phyloP scores from a whole-genome alignment of 2,797 vertebrate genomes.

The Bufotes viridis region DNA sequence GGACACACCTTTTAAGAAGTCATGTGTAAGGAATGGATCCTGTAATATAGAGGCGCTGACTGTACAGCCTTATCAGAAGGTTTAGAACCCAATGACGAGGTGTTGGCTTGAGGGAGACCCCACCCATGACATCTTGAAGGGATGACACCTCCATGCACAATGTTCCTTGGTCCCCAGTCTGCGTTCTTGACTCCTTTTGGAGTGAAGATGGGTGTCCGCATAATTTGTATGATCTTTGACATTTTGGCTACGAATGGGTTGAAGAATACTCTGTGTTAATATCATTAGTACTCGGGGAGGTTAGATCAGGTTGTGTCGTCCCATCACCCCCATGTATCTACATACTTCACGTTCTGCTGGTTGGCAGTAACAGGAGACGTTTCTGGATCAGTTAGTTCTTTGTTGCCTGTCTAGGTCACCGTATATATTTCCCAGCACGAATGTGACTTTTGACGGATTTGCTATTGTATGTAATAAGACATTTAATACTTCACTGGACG shows the following conservation, averaged over 20 bases:
- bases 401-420: conserved; percentile 11
- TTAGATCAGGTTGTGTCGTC: background rate
- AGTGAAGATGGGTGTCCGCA: too few relatives aligned
- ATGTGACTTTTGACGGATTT: background rate
- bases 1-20: too few relatives aligned
- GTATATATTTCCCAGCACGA: background rate
- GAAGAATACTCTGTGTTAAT: background rate
- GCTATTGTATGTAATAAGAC: conserved; percentile 7
- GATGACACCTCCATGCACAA: too few relatives aligned
- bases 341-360: background rate
- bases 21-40: too few relatives aligned
- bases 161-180: too few relatives aligned
- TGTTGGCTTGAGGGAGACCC: too few relatives aligned
- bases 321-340: background rate
- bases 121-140: too few relatives aligned
- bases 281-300: background rate
- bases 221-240: too few relatives aligned
- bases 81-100: too few relatives aligned
- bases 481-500: background rate
- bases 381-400: conserved; percentile 36
- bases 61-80: too few relatives aligned
- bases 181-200: too few relatives aligned
- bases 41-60: too few relatives aligned
- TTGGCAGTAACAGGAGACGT: conserved; percentile 20
- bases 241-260: background rate